These are phyloP conservation scores for Tragelaphus scriptus DNA, from an alignment of 2,113 vertebrate genomes.

Conservation along the genomic window DNA sequence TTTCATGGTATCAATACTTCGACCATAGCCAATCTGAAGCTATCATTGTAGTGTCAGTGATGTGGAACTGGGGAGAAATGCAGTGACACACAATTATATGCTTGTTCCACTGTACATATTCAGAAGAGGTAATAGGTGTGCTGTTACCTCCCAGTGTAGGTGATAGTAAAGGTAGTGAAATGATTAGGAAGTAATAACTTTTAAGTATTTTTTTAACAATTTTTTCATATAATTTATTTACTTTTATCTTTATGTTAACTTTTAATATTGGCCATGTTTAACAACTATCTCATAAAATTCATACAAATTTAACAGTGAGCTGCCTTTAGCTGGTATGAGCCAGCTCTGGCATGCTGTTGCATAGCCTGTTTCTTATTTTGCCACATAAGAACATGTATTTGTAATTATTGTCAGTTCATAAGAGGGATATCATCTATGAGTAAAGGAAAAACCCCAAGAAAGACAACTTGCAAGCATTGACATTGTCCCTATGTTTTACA, in stretches of 20 bases:
- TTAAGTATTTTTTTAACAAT: not conserved
- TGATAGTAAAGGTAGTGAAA: not conserved
- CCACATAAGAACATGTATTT: not conserved
- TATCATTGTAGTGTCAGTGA: not conserved
- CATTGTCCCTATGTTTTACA: not conserved
- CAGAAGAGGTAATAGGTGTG: not conserved
- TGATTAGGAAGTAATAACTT: not conserved
- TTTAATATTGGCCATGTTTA: not conserved
- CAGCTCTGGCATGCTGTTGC: not conserved
- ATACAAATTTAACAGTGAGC: not conserved
- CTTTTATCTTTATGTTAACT: not conserved
- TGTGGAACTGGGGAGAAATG: not conserved
- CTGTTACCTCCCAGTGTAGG: not conserved
- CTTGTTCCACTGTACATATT: not conserved
- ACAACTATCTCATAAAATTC: not conserved
- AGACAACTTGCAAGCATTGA: not conserved
- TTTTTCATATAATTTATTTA: not conserved
- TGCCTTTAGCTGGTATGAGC: not conserved
- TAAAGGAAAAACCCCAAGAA: not conserved
- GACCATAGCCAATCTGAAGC: not conserved
- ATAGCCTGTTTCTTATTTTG: not conserved
- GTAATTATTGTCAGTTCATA: not conserved
- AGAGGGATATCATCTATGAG: not conserved
- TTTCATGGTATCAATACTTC: not conserved
- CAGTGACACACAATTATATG: not conserved